These are phyloP conservation scores for Plectrocnemia conspersa DNA, from an alignment of 1,140 invertebrate genomes.

Conservation along the genomic window DNA sequence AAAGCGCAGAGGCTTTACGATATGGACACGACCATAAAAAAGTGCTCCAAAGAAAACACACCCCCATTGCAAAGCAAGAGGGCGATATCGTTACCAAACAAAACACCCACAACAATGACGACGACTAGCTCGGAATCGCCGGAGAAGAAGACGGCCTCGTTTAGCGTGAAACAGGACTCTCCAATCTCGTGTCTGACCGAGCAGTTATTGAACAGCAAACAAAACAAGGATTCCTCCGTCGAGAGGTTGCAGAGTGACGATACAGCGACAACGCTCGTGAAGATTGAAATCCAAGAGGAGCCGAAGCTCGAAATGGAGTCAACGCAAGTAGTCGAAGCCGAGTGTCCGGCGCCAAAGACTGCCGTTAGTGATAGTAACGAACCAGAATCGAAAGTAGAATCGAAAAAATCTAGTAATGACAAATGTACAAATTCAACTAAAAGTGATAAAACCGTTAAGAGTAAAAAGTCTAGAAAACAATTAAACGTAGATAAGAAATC, in stretches of 20 bases:
- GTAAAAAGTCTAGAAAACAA: conserved; percentile 17
- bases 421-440: conserved; percentile 10
- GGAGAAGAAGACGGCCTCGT: conserved; percentile 1
- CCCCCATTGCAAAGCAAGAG: conserved; percentile 16
- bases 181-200: conserved; percentile 17
- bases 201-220: conserved; percentile 20
- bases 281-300: neutral
- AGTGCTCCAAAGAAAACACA: conserved; percentile 26
- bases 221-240: too few relatives aligned
- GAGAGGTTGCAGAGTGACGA: too few relatives aligned
- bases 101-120: neutral
- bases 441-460: conserved; percentile 13
- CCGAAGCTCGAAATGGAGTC: neutral
- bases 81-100: conserved; percentile 20
- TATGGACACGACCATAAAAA: conserved; percentile 27
- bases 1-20: conserved; percentile 28
- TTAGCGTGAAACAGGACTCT: conserved; percentile 12
- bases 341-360: neutral
- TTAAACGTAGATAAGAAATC: conserved; percentile 5
- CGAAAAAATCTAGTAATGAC: neutral
- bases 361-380: conserved; percentile 1
- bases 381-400: neutral
- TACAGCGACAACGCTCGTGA: neutral
- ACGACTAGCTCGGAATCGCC: neutral
- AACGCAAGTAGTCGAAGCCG: neutral